Base-by-base conservation (phyloP, 37 sponge, comb jelly and placozoan species). In the Lycopodina hypogea region DNA sequence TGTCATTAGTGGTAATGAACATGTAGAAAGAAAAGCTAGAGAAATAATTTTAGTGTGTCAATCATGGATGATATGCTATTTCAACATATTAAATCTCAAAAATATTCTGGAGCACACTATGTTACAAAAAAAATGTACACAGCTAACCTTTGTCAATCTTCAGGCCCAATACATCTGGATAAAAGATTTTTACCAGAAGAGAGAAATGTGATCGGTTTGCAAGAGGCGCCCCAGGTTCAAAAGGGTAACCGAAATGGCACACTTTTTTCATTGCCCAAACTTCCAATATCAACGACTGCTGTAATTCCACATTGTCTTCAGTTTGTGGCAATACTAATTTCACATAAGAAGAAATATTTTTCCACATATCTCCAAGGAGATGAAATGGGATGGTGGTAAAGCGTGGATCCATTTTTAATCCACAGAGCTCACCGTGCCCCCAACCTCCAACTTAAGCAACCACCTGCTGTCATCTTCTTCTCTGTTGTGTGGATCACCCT, bases 391-490 rank as follows among this genome's bases (percentile, higher is more conserved):
- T 11, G 11, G 7, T 11, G 30, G 66, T 4, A 24, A 65, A 32
- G 3, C 66, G 66, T 36, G 58, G 75, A 11, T 75, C 75, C 35
- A 75, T 75, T 23, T 75, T 58, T 6, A 51, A 39, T 30, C 38
- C 21, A 75, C 7, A 9, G 9, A 56, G 28, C 1, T 0, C 12
- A 34, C n/a, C 0, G 21, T n/a, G 15, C 12, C 39, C n/a, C 75
- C 60, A 3, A 56, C 75, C 34, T 56, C 59, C 26, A 75, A n/a
- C 55, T 75, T 56, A 4, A 75, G 7, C 39, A 75, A n/a, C 75
- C 66, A 65, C 7, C 9, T 4, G 4, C 48, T 9, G 9, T 9
- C 48, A 45, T 45, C n/a, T n/a, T n/a, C n/a, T 45, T 12, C n/a
- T n/a, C n/a, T n/a, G n/a, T n/a, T n/a, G n/a, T n/a, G n/a, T n/a